Evolutionary conservation across 2,888 invertebrate genomes (phyloP).

Genomic region (Drosophila suboccidentalis): DNA sequence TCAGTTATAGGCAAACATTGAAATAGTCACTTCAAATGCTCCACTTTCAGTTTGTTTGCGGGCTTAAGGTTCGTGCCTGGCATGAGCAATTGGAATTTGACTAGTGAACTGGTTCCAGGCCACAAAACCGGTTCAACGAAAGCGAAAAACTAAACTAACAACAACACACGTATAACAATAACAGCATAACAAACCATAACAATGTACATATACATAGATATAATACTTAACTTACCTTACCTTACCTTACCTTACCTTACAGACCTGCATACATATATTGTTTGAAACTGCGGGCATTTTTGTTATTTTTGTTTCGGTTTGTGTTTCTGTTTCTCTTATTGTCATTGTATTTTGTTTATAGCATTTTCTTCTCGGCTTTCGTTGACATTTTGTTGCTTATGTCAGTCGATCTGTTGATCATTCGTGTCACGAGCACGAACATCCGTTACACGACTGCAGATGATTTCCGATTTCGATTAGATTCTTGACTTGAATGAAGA

Average conservation of each 20-base stretch:
- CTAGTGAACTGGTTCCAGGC: constrained; percentile 59
- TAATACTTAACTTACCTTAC: constrained; percentile 17
- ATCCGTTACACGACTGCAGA: constrained; percentile 1
- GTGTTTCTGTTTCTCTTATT: constrained; percentile 1
- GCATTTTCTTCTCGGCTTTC: constrained; percentile 20
- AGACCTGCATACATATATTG: constrained; percentile 16
- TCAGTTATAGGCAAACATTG: constrained; percentile 39
- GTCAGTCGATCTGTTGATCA: constrained; percentile 1
- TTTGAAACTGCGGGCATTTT: constrained; percentile 25
- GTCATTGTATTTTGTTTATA: neutral
- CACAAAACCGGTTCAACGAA: constrained; percentile 65
- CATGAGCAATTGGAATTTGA: constrained; percentile 57
- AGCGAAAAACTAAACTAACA: constrained; percentile 45
- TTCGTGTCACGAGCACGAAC: neutral
- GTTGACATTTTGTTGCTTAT: constrained; percentile 18
- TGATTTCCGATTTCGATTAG: neutral
- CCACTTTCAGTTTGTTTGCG: constrained; percentile 36
- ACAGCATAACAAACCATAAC: constrained; percentile 44
- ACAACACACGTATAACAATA: constrained; percentile 36
- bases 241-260: constrained; percentile 9
- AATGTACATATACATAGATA: constrained; percentile 22
- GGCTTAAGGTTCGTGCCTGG: constrained; percentile 53
- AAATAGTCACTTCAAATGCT: constrained; percentile 29
- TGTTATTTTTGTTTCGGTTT: constrained; percentile 1
- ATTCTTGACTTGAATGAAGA: too few relatives aligned